Evolutionary conservation across 1,140 invertebrate species (phyloP).

Genomic region (Agrilus planipennis): DNA sequence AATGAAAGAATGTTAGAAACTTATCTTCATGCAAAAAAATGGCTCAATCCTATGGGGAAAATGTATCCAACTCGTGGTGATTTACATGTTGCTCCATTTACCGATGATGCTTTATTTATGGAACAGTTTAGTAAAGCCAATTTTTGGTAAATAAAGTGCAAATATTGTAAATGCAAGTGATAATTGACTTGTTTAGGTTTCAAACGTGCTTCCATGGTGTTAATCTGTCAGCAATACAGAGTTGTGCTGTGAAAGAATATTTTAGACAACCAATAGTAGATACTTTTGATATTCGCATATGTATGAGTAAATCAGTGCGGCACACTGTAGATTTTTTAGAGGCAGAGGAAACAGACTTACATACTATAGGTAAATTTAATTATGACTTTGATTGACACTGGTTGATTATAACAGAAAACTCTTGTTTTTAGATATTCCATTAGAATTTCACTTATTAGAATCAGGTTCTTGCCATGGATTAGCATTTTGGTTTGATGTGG

Average conservation of each 20-base stretch:
- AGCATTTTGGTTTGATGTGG: constrained; percentile 99
- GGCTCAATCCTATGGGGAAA: constrained; percentile 80
- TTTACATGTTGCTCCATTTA: constrained; percentile 96
- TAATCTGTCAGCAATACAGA: constrained; percentile 79
- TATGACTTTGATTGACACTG: not conserved
- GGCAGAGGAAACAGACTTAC: constrained; percentile 88
- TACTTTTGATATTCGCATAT: constrained; percentile 97
- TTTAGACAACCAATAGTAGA: constrained; percentile 98
- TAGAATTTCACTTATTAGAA: constrained; percentile 86
- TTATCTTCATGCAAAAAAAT: constrained; percentile 97
- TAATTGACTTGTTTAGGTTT: constrained; percentile 41
- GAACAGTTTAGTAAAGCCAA: constrained; percentile 98
- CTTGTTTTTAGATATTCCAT: constrained; percentile 63
- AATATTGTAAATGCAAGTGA: not conserved
- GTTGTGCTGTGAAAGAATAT: constrained; percentile 92
- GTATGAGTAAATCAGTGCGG: constrained; percentile 87
- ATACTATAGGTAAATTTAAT: constrained; percentile 62
- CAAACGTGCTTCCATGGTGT: constrained; percentile 98
- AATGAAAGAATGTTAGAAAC: constrained; percentile 99
- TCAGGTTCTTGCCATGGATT: constrained; percentile 93
- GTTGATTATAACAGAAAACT: constrained; percentile 1
- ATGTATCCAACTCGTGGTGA: constrained; percentile 98
- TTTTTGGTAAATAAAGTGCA: constrained; percentile 64
- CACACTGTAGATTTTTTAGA: constrained; percentile 93
- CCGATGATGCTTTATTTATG: constrained; percentile 94